phyloP scores from a whole-genome alignment of 2,888 invertebrate species.

The Urechis unicinctus region DNA sequence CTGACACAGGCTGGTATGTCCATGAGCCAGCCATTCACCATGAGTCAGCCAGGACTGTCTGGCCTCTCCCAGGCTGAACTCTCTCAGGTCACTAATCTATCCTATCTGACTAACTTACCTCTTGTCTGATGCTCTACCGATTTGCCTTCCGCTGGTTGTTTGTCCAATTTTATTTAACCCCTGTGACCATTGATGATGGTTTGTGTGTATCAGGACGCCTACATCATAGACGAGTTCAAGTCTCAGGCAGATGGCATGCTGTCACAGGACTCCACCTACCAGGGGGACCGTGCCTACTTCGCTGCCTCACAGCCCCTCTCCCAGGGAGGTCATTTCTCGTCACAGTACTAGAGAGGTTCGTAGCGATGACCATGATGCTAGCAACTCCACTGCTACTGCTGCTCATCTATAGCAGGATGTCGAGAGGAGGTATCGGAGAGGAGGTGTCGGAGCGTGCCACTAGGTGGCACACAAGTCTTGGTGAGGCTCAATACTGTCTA shows the following conservation, averaged over 20 bases:
- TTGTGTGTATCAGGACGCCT: slow-evolving; percentile 69
- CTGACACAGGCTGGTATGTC: slow-evolving; percentile 32
- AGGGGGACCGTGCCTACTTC: slow-evolving; percentile 57
- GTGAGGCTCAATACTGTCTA: too few species aligned
- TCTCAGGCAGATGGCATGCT: slow-evolving; percentile 91
- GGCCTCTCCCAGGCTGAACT: slow-evolving; percentile 67
- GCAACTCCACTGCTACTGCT: too few species aligned
- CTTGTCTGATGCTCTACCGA: too few species aligned
- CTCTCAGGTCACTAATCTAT: slow-evolving; percentile 50
- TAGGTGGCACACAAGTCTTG: too few species aligned
- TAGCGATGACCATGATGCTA: too few species aligned
- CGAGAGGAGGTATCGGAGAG: too few species aligned
- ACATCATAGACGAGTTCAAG: slow-evolving; percentile 74
- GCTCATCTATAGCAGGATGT: too few species aligned
- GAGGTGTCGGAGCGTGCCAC: too few species aligned
- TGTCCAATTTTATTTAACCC: too few species aligned
- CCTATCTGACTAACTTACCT: neutral
- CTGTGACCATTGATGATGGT: too few species aligned
- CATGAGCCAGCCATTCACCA: slow-evolving; percentile 51
- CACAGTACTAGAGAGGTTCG: too few species aligned
- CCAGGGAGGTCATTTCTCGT: slow-evolving; percentile 51
- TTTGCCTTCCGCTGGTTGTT: too few species aligned
- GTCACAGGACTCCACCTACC: slow-evolving; percentile 86
- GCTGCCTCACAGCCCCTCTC: slow-evolving; percentile 48
- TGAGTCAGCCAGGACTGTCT: slow-evolving; percentile 53